These are phyloP conservation scores for Agrypnia vestita DNA, from an alignment of 1,140 invertebrate genomes.

Conservation along the genomic window DNA sequence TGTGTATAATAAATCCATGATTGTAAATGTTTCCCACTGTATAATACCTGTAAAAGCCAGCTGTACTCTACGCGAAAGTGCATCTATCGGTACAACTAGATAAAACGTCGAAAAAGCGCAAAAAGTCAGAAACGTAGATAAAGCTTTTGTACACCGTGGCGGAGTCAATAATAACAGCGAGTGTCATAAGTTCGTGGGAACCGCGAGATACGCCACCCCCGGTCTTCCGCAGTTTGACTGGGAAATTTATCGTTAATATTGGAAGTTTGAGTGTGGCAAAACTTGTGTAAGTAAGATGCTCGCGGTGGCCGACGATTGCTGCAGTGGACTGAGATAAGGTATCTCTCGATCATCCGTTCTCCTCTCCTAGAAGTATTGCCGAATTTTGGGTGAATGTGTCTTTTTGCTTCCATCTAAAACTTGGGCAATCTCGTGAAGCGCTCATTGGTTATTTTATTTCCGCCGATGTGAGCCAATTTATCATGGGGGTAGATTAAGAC, in stretches of 20 bases:
- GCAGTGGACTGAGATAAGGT: slow-evolving; percentile 13
- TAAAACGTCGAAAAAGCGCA: slow-evolving; percentile 30
- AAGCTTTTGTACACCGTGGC: slow-evolving; percentile 22
- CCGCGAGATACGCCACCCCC: slow-evolving; percentile 47
- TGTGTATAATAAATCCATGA: no score
- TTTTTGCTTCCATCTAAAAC: no score
- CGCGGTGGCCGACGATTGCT: neutral
- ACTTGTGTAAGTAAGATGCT: slow-evolving; percentile 24
- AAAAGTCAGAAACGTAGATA: slow-evolving; percentile 26
- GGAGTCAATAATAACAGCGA: slow-evolving; percentile 38
- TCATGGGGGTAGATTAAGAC: no score
- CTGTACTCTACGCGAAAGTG: slow-evolving; percentile 8
- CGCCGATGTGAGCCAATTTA: no score
- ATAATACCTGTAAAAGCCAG: no score
- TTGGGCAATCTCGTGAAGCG: no score
- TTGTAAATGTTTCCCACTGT: no score
- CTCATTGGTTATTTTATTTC: no score
- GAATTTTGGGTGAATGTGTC: neutral
- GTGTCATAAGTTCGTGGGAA: slow-evolving; percentile 39
- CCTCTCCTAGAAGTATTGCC: neutral
- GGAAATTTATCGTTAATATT: slow-evolving; percentile 71
- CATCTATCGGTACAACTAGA: slow-evolving; percentile 18
- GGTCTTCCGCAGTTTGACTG: slow-evolving; percentile 65
- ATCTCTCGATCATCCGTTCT: slow-evolving; percentile 2
- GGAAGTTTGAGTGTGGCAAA: slow-evolving; percentile 63